A percentile compares a stretch with the other conserved stretches of the same genome.
Conservation (phyloP, 2,888 invertebrate species). For the Suillia variegata region DNA sequence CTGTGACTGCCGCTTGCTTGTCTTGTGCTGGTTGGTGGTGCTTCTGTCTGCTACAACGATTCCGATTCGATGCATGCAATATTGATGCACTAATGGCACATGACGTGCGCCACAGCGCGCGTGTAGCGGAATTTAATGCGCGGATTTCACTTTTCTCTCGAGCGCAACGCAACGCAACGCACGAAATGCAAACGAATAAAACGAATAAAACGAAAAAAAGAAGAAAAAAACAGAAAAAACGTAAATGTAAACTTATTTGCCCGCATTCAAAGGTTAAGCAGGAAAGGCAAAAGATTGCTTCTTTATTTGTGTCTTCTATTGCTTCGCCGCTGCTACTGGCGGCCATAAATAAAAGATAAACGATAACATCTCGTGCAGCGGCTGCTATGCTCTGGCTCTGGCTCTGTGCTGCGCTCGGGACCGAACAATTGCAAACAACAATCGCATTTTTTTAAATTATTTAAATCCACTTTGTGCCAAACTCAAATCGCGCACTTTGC, state of each 20-base stretch:
- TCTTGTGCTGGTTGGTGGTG: no score
- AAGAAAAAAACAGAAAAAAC: no score
- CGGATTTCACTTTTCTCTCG: constrained; percentile 16
- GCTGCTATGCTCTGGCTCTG: neutral
- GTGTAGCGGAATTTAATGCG: constrained; percentile 6
- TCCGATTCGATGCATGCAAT: constrained; percentile 11
- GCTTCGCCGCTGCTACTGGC: neutral
- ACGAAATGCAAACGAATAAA: no score
- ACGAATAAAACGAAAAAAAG: no score
- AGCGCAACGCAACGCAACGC: no score
- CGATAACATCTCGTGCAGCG: constrained; percentile 8
- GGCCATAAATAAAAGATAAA: constrained; percentile 19
- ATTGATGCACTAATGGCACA: constrained; percentile 19
- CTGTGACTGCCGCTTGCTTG: no score
- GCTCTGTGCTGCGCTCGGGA: neutral
- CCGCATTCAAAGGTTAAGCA: no score
- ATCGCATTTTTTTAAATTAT: constrained; percentile 30
- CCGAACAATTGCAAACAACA: constrained; percentile 21
- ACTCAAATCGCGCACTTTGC: constrained; percentile 30
- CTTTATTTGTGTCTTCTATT: no score
- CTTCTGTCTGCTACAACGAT: no score
- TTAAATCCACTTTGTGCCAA: constrained; percentile 32
- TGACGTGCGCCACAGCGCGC: neutral
- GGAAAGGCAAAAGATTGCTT: no score
- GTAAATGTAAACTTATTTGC: no score